Evolutionary conservation across 2,113 vertebrate genomes (phyloP), one percentile per base, ranked within the genome.

Genomic region (Suncus etruscus): DNA sequence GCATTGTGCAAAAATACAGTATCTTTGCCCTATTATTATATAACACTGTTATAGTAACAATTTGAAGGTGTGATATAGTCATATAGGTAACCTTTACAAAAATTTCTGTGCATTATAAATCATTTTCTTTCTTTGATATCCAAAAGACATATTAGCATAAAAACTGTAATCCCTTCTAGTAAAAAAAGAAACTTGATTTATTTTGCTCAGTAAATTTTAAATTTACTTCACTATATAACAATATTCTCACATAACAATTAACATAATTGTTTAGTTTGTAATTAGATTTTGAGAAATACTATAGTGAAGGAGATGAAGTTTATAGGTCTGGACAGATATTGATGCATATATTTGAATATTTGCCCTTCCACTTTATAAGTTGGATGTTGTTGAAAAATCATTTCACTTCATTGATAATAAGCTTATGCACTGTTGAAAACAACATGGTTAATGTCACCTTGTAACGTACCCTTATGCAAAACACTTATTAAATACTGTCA

Each of bases 31-130:
- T 31, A 39, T 89, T 74, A 70, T 39, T 93, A 11, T 8, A 75
- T 63, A 39, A 47, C 6, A 39, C 68, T 76, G 48, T 6, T 39
- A 9, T 32, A 63, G 29, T 31, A 15, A 50, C 63, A 16, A 75
- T 91, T 79, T 70, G 78, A 85, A 1, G 76, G 50, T 72, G 3
- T 74, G 24, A 16, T 32, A 68, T 2, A 84, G 14, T 25, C 25
- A 54, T 20, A 72, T 48, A 45, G 10, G 4, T 72, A 51, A 9
- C 86, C n/a, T 69, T 8, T 81, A 89, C 18, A 27, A 82, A 81
- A 79, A 89, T 89, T 87, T 86, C 14, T 92, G 15, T 93, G 31
- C 20, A 12, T 31, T 81, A 27, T 70, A 87, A 88, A 87, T n/a
- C 61, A 51, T 39, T 61, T 61, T 32, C 14, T 8, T 16, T 83